Conservation (phyloP, 1,140 invertebrate genomes). For the Lasioglossum albipes region DNA sequence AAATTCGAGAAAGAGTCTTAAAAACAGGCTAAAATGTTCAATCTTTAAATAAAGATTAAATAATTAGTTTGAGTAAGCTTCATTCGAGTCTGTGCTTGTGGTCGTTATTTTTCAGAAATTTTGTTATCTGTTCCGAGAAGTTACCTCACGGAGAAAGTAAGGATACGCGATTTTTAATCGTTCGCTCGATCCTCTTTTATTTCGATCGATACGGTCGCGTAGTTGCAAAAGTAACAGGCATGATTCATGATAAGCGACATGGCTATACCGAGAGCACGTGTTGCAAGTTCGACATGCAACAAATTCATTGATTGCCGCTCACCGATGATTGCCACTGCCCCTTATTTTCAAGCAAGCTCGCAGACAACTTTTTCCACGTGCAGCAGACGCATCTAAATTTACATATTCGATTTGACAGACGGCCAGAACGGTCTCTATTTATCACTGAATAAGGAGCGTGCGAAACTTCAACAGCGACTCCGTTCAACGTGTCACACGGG, state of each 20-base stretch:
- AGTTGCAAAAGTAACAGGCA: neutral
- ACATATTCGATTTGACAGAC: conserved; percentile 7
- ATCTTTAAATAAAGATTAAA: no score
- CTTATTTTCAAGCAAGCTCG: neutral
- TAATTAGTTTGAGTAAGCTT: no score
- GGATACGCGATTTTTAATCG: neutral
- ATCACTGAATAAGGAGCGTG: conserved; percentile 9
- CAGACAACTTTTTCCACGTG: neutral
- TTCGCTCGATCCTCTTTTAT: neutral
- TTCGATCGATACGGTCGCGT: neutral
- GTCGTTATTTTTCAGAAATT: no score
- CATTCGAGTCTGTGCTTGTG: no score
- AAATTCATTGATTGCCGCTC: neutral
- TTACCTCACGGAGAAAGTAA: neutral
- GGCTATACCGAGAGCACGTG: neutral
- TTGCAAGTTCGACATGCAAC: neutral
- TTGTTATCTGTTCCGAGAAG: no score
- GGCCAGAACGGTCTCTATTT: conserved; percentile 19
- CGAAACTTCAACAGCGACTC: neutral
- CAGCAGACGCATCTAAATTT: conserved; percentile 11
- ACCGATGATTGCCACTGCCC: neutral
- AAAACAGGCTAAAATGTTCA: no score
- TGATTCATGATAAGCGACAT: neutral
- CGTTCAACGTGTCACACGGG: neutral
- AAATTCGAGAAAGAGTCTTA: no score